Evolutionary conservation across 1,140 invertebrate species (phyloP).

Genomic region (Procambarus virginalis): DNA sequence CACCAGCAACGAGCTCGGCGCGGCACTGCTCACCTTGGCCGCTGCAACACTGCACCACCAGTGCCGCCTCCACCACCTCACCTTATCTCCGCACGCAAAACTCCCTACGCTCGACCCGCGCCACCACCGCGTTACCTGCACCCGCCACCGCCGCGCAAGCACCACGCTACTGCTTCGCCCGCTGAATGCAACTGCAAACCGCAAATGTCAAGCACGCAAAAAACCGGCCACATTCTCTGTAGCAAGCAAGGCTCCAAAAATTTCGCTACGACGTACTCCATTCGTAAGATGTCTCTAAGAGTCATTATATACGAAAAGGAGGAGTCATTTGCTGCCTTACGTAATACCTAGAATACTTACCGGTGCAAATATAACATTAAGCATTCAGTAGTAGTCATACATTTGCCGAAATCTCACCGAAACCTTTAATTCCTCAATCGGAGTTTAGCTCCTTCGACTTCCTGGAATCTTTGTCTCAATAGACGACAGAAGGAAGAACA

Average conservation of each 20-base stretch:
- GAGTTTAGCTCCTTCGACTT: slow-evolving; percentile 20
- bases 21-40: slow-evolving; percentile 60
- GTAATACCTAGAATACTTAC: slow-evolving; percentile 11
- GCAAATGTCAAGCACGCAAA: slow-evolving; percentile 3
- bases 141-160: slow-evolving; percentile 49
- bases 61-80: slow-evolving; percentile 46
- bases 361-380: background rate
- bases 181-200: slow-evolving; percentile 51
- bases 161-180: slow-evolving; percentile 39
- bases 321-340: background rate
- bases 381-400: background rate
- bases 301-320: background rate
- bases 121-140: slow-evolving; percentile 44
- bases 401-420: slow-evolving; percentile 17
- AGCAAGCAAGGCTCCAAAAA: background rate
- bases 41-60: slow-evolving; percentile 56
- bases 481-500: slow-evolving; percentile 27
- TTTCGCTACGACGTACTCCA: background rate
- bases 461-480: slow-evolving; percentile 32
- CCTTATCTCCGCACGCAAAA: slow-evolving; percentile 61
- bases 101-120: slow-evolving; percentile 53
- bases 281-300: background rate
- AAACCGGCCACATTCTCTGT: background rate
- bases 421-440: background rate
- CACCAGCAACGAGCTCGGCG: slow-evolving; percentile 44